These are phyloP conservation scores for Crax fasciolata DNA, from an alignment of 2,797 vertebrate genomes.

Conservation along the genomic window DNA sequence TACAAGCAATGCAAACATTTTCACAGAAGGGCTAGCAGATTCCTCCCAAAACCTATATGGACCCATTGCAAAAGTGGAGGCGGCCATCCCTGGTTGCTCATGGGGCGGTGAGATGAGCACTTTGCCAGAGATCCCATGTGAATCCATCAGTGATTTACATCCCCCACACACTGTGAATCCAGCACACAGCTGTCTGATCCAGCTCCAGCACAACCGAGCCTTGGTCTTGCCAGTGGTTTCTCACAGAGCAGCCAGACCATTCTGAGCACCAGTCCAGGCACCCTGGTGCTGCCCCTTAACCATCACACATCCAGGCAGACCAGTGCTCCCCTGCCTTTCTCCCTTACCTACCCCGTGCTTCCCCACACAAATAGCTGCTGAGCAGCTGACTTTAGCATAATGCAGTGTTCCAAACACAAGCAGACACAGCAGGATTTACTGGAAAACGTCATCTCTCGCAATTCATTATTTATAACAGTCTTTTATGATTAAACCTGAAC, in stretches of 20 bases:
- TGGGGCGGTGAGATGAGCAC: not conserved
- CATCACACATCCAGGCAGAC: not conserved
- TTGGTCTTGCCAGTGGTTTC: not conserved
- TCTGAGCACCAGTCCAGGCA: not conserved
- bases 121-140: not conserved
- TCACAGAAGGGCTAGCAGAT: not conserved
- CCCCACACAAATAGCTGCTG: slow-evolving; percentile 6
- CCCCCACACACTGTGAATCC: not conserved
- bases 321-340: not conserved
- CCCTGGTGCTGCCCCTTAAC: not conserved
- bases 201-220: not conserved
- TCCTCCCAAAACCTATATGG: not conserved
- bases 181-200: not conserved
- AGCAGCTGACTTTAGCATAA: slow-evolving; percentile 63
- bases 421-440: slow-evolving; percentile 65
- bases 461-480: slow-evolving; percentile 71
- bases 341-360: not conserved
- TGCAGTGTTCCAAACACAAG: slow-evolving; percentile 51
- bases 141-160: not conserved
- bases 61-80: not conserved
- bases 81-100: not conserved
- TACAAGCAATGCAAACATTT: not conserved
- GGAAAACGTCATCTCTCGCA: slow-evolving; percentile 17
- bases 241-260: not conserved
- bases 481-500: slow-evolving; percentile 60